Evolutionary conservation across 2,888 invertebrate genomes (phyloP), one percentile per base, ranked within the genome.

Genomic region (Chrysotoxum bicinctum): DNA sequence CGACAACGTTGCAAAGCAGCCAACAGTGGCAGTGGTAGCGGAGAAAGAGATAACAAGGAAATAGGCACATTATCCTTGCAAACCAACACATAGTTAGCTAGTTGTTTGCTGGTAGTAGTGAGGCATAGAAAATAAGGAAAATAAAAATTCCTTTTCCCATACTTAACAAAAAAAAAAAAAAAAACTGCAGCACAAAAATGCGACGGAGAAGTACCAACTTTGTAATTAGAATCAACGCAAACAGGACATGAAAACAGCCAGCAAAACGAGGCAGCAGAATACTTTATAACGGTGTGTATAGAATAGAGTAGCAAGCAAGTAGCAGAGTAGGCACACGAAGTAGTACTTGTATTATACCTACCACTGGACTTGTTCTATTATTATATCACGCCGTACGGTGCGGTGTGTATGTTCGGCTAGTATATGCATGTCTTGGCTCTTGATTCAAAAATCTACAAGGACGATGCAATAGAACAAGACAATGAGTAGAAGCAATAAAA

Each of bases 171-270:
- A 52, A n/a, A 16, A 32, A 16, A 56, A 19, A 32, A 58, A 35
- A 60, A 84, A 75, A 84, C 66, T 84, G 84, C 84, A 84, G 80
- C 69, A 76, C 64, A 80, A 80, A n/a, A 66, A 76, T 84, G 84
- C 84, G 84, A 85, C 85, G 77, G 62, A 64, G 72, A 77, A 85
- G 77, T 77, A 85, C 76, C 80, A 80, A 85, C 80, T 81, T 85
- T 80, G 81, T 85, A 85, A 85, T 85, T 85, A 85, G 85, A 85
- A 85, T 77, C 85, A 77, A 80, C 85, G 80, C 85, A 85, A 85
- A 81, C 73, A 85, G 85, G 80, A 85, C 85, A 81, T 77, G 76
- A 85, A 85, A 80, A 70, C 82, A 75, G 50, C 50, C 62, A 48
- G 72, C 40, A 54, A 40, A 54, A 64, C 50, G 12, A 23, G 10